Evolutionary conservation across 2,797 vertebrate species (phyloP).

Genomic region (Anguilla megastoma): DNA sequence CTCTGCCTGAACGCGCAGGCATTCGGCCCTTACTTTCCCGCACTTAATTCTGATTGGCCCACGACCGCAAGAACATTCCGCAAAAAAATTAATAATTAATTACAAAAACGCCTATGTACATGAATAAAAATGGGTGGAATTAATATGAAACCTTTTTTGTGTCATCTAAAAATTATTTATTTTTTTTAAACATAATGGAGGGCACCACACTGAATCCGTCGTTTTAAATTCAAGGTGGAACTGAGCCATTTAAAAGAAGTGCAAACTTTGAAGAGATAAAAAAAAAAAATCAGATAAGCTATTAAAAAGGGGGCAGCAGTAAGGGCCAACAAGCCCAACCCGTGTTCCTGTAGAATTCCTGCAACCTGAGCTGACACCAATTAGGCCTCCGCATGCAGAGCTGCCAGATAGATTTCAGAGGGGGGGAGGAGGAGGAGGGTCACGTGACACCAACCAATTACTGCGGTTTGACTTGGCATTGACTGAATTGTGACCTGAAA

Average conservation of each 20-base stretch:
- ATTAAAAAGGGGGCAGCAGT: slow-evolving; percentile 52
- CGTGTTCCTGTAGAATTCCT: slow-evolving; percentile 54
- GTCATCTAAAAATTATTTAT: background rate
- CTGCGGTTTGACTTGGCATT: slow-evolving; percentile 70
- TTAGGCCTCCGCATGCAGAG: slow-evolving; percentile 65
- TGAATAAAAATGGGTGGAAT: slow-evolving; percentile 37
- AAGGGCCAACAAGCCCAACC: slow-evolving; percentile 50
- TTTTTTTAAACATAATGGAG: slow-evolving; percentile 11
- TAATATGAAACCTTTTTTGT: slow-evolving; percentile 33
- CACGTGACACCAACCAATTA: slow-evolving; percentile 72
- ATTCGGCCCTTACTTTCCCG: slow-evolving; percentile 35
- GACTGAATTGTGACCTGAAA: slow-evolving; percentile 76
- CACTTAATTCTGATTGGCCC: slow-evolving; percentile 1
- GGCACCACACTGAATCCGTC: slow-evolving; percentile 13
- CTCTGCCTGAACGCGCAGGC: background rate
- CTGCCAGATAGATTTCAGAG: slow-evolving; percentile 67
- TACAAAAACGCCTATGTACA: background rate
- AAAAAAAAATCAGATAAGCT: slow-evolving; percentile 50
- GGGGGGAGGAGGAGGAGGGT: slow-evolving; percentile 36
- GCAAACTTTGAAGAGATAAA: slow-evolving; percentile 9
- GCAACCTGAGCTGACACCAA: slow-evolving; percentile 75
- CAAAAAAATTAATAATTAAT: background rate
- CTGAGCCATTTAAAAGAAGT: slow-evolving; percentile 11
- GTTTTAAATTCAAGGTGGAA: slow-evolving; percentile 23
- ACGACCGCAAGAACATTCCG: background rate